Evolutionary conservation across 2,888 invertebrate species (phyloP), one percentile per base, ranked within the genome.

Genomic region (Trichogramma evanescens): DNA sequence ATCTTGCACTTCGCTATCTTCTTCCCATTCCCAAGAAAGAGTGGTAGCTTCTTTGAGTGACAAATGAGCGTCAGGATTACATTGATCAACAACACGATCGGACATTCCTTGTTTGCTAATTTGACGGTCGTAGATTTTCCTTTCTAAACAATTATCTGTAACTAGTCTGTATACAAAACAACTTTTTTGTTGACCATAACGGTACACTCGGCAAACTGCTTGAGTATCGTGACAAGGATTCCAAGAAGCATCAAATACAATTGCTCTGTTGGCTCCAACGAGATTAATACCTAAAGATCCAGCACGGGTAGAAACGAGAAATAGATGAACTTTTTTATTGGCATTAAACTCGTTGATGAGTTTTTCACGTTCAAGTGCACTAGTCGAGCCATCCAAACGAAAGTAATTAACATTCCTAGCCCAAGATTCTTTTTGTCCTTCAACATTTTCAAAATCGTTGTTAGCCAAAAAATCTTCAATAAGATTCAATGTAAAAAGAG

Each of bases 91-190:
- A 4, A 99, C 96, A 10, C 98, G 84, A 79, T 98, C 96, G 0
- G 97, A 92, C 91, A 98, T 95, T 61, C 97, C 97, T 79, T 97
- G 95, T 74, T 98, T 98, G 76, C 93, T 95, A 65, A 99, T 93
- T 81, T 99, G 99, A 41, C 99, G 82, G 74, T 99, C 98, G 77
- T 98, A 99, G 66, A 99, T 99, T 79, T 95, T 94, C 80, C 95
- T 93, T 76, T 99, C 99, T 66, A 99, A 82, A 68, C 95, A 95
- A 78, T 94, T 95, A 78, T 99, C 98, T 78, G 95, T 95, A 5
- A 99, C 95, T 63, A 99, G 84, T 48, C 98, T 86, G 77, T 98
- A 99, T 4, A 99, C 95, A 77, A 90, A 96, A 71, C 96, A 96
- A 0, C 89, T 90, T 73, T 95, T 97, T 71, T 85, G 84, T 78